These are phyloP conservation scores for Apamea sordens DNA, from an alignment of 2,888 invertebrate species.

Conservation along the genomic window DNA sequence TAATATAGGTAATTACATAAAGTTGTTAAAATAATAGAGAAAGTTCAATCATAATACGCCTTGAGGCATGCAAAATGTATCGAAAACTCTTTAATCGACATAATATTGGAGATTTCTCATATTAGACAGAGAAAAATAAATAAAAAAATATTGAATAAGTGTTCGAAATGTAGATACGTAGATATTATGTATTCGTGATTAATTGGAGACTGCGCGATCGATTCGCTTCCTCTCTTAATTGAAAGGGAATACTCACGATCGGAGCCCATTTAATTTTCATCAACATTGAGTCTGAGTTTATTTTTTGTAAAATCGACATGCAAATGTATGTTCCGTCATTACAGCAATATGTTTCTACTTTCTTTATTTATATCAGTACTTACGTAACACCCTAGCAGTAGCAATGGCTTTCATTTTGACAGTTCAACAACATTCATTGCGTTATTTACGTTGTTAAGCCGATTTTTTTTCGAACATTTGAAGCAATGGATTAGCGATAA, in stretches of 20 bases:
- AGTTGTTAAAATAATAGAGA: no score
- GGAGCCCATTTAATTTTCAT: constrained; percentile 29
- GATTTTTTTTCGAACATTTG: neutral
- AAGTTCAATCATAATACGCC: no score
- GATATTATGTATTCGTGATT: constrained; percentile 23
- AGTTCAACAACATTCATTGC: neutral
- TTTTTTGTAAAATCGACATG: constrained; percentile 15
- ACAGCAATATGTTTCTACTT: neutral
- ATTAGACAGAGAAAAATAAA: neutral
- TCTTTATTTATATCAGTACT: neutral
- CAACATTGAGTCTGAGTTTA: constrained; percentile 4
- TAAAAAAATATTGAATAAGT: neutral
- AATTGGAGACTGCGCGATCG: constrained; percentile 32
- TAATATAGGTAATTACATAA: no score
- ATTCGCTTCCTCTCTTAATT: constrained; percentile 39
- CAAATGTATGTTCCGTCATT: neutral
- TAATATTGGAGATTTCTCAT: neutral
- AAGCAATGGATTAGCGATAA: neutral
- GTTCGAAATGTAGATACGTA: neutral
- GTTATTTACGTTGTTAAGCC: neutral
- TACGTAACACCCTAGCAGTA: neutral
- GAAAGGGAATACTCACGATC: constrained; percentile 37
- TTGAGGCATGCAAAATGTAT: no score
- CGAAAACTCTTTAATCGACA: neutral
- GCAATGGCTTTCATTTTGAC: neutral